Evolutionary conservation across 1,140 invertebrate species (phyloP).

Genomic region (Stenopsyche tienmushanensis): DNA sequence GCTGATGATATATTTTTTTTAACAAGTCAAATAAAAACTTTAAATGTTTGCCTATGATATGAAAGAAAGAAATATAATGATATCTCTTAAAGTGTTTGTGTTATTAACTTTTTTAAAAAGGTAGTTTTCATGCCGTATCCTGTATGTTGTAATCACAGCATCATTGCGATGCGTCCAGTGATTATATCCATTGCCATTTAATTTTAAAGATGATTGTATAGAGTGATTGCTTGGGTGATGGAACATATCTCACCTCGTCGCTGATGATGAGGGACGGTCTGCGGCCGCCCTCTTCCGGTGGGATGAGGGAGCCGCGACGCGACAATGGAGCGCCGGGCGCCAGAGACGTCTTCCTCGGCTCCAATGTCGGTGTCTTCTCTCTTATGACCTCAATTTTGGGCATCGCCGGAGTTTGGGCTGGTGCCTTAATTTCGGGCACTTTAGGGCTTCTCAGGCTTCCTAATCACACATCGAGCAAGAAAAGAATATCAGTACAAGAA

Average conservation of each 20-base stretch:
- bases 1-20: too few relatives aligned
- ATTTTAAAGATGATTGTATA: too few relatives aligned
- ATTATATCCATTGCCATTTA: too few relatives aligned
- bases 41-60: too few relatives aligned
- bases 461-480: constrained; percentile 27
- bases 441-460: constrained; percentile 54
- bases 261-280: constrained; percentile 87
- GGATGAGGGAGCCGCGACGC: constrained; percentile 81
- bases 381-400: constrained; percentile 84
- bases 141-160: too few relatives aligned
- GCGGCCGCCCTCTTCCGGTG: constrained; percentile 78
- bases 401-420: constrained; percentile 61
- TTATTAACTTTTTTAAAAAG: too few relatives aligned
- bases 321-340: constrained; percentile 68
- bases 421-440: constrained; percentile 74
- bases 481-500: background rate
- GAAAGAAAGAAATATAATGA: too few relatives aligned
- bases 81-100: too few relatives aligned
- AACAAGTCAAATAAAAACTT: too few relatives aligned
- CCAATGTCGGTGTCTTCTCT: constrained; percentile 75
- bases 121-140: too few relatives aligned
- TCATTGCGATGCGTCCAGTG: too few relatives aligned
- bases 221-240: too few relatives aligned
- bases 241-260: constrained; percentile 79
- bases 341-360: constrained; percentile 73